These are phyloP conservation scores for Actinia equina DNA, from an alignment of 64 coral and sea anemone genomes.

Conservation along the genomic window DNA sequence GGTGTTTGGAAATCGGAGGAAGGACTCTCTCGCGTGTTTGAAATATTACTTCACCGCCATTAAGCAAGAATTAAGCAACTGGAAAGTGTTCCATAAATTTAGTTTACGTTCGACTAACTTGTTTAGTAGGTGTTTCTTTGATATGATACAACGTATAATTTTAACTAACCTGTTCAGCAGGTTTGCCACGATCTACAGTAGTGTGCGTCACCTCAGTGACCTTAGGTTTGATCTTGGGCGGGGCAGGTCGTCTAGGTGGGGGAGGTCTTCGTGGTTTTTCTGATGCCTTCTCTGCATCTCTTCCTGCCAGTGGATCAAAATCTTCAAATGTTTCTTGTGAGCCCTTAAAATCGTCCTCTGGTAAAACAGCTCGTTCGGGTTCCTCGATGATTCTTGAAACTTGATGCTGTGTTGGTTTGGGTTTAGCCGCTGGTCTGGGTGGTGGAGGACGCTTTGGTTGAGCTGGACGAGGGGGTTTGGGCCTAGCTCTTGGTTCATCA, in stretches of 20 bases:
- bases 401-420: not conserved
- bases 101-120: too few species aligned
- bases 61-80: not conserved
- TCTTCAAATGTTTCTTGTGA: slow-evolving; percentile 38
- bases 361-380: not conserved
- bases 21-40: too few species aligned
- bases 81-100: too few species aligned
- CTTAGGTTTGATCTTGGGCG: slow-evolving; percentile 31
- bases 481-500: not conserved
- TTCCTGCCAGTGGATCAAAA: slow-evolving; percentile 60
- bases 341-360: not conserved
- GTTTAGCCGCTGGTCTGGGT: slow-evolving; percentile 54
- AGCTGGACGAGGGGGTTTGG: slow-evolving; percentile 17
- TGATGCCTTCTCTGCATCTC: not conserved
- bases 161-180: slow-evolving; percentile 14
- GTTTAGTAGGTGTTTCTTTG: not conserved
- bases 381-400: not conserved
- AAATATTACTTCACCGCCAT: too few species aligned
- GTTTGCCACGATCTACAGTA: slow-evolving; percentile 16
- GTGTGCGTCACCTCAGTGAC: not conserved
- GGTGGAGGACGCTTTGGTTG: slow-evolving; percentile 70
- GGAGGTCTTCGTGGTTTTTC: slow-evolving; percentile 62
- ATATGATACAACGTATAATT: too few species aligned
- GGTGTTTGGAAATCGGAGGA: too few species aligned
- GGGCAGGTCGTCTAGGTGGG: slow-evolving; percentile 66